Evolutionary conservation across 1,140 invertebrate genomes (phyloP).

Genomic region (Rhizoglyphus robini): DNA sequence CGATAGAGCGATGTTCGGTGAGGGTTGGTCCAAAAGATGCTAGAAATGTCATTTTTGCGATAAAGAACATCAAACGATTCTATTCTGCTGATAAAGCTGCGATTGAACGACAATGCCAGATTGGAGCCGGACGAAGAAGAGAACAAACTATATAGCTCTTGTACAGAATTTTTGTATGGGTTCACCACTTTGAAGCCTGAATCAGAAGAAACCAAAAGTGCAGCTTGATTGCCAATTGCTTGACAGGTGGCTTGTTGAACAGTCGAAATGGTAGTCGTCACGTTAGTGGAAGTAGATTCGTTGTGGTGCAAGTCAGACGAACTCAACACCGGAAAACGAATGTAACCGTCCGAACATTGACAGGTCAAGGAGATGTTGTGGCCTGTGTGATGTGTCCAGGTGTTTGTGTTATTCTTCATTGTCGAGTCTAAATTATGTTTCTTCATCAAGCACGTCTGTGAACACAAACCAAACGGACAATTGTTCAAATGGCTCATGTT

Average conservation of each 20-base stretch:
- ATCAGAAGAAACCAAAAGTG: slow-evolving; percentile 47
- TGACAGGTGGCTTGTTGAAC: slow-evolving; percentile 31
- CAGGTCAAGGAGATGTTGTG: slow-evolving; percentile 37
- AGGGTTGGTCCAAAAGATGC: slow-evolving; percentile 65
- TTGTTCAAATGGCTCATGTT: slow-evolving; percentile 38
- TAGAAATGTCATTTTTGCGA: slow-evolving; percentile 18
- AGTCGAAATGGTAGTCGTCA: too few relatives aligned
- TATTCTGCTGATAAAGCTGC: slow-evolving; percentile 24
- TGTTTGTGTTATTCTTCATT: not conserved
- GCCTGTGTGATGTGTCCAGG: not conserved
- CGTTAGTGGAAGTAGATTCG: not conserved
- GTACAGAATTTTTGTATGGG: slow-evolving; percentile 43
- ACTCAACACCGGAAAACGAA: slow-evolving; percentile 20
- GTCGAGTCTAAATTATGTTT: too few relatives aligned
- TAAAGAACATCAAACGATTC: slow-evolving; percentile 30
- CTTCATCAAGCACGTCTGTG: slow-evolving; percentile 56
- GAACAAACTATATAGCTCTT: slow-evolving; percentile 30
- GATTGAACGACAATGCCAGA: not conserved
- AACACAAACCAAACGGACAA: slow-evolving; percentile 45
- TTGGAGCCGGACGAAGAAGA: not conserved
- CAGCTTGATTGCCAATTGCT: slow-evolving; percentile 38
- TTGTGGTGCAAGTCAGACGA: not conserved
- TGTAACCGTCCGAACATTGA: slow-evolving; percentile 49
- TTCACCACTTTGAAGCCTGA: slow-evolving; percentile 46
- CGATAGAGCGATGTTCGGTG: slow-evolving; percentile 74